phyloP scores from a whole-genome alignment of 2,888 invertebrate genomes.

The Magallana nippona region DNA sequence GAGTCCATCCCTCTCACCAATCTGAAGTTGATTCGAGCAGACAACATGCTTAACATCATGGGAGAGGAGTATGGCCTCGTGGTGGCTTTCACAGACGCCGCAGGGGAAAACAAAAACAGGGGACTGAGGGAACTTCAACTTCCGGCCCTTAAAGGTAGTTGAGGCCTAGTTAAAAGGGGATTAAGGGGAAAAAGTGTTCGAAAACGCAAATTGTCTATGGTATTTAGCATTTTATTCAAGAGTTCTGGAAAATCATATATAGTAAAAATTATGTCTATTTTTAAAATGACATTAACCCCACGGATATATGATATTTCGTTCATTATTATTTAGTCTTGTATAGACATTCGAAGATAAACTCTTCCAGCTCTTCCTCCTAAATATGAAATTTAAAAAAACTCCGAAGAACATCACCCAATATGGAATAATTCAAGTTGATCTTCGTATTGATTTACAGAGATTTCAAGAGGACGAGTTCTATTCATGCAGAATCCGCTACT shows the following conservation, averaged over 20 bases:
- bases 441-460: constrained; percentile 84
- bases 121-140: constrained; percentile 74
- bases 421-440: too few relatives aligned
- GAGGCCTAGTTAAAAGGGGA: background rate
- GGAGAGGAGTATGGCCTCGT: constrained; percentile 71
- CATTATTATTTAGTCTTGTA: too few relatives aligned
- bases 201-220: too few relatives aligned
- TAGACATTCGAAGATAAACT: too few relatives aligned
- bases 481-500: constrained; percentile 95
- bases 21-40: constrained; percentile 95
- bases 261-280: too few relatives aligned
- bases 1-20: constrained; percentile 90
- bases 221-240: too few relatives aligned
- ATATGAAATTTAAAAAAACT: too few relatives aligned
- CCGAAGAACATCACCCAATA: too few relatives aligned
- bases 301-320: too few relatives aligned
- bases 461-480: constrained; percentile 93
- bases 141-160: constrained; percentile 72
- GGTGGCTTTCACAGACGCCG: constrained; percentile 68
- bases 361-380: too few relatives aligned
- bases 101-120: constrained; percentile 83
- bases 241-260: too few relatives aligned
- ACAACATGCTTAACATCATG: constrained; percentile 90
- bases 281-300: too few relatives aligned
- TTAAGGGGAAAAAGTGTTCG: background rate